These are phyloP conservation scores for Aporophyla nigra DNA, from an alignment of 2,888 invertebrate genomes.

Conservation along the genomic window DNA sequence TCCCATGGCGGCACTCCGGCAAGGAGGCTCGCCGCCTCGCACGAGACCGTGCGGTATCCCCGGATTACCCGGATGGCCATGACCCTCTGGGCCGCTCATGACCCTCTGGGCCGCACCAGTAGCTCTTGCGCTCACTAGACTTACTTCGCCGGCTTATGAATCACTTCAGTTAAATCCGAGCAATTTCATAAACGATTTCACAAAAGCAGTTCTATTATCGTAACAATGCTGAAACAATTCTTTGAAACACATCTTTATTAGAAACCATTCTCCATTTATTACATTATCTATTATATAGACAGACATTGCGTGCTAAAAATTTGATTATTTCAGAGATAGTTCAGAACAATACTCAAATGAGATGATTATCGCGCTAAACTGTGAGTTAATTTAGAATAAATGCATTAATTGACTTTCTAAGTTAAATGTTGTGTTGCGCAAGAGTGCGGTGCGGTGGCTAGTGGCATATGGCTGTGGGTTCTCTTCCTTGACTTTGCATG, in stretches of 20 bases:
- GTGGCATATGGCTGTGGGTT: conserved; percentile 23
- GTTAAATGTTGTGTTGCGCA: conserved; percentile 50
- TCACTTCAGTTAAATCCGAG: conserved; percentile 7
- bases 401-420: conserved; percentile 63
- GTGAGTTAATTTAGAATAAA: conserved; percentile 43
- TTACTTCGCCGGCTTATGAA: neutral
- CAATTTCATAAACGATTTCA: conserved; percentile 46
- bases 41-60: no score
- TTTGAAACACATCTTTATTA: conserved; percentile 50
- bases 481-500: conserved; percentile 30
- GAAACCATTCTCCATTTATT: conserved; percentile 37
- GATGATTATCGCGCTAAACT: conserved; percentile 62
- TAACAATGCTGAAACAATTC: conserved; percentile 52
- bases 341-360: conserved; percentile 60
- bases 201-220: conserved; percentile 23
- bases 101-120: no score
- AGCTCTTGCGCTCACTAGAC: no score
- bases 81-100: no score
- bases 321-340: conserved; percentile 63
- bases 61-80: no score
- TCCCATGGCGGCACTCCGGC: no score
- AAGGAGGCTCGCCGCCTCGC: no score
- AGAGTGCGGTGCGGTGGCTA: conserved; percentile 31
- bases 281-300: conserved; percentile 32
- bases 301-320: conserved; percentile 55